These are phyloP conservation scores for Knipowitschia caucasica DNA, from an alignment of 2,797 vertebrate species.

Conservation along the genomic window DNA sequence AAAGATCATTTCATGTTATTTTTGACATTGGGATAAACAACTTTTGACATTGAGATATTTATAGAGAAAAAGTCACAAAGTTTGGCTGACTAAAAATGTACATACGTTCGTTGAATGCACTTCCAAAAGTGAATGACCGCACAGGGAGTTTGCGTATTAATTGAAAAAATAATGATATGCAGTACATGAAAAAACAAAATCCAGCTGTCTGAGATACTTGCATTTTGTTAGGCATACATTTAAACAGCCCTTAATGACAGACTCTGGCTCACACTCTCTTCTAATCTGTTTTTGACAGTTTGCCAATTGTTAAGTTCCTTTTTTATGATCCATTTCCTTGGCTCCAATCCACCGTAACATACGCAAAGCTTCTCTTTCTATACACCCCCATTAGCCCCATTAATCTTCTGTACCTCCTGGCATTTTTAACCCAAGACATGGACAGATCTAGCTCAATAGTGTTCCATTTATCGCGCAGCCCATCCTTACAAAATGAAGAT, in stretches of 20 bases:
- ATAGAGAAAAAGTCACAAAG: too few species aligned
- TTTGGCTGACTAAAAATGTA: too few species aligned
- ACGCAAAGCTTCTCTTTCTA: background rate
- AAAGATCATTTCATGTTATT: too few species aligned
- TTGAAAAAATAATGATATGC: too few species aligned
- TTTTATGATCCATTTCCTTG: background rate
- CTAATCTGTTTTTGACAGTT: background rate
- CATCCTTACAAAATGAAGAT: conserved; percentile 22
- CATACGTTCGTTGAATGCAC: too few species aligned
- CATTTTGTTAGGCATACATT: background rate
- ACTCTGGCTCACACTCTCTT: background rate
- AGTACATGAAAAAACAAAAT: too few species aligned
- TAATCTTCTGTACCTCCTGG: conserved; percentile 9
- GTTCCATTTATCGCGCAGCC: conserved; percentile 26
- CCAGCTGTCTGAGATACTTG: too few species aligned
- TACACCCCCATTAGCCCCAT: background rate
- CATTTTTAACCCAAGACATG: conserved; percentile 8
- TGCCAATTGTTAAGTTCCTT: background rate
- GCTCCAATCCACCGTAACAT: background rate
- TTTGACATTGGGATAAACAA: too few species aligned
- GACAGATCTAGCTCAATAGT: conserved; percentile 12
- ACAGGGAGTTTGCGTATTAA: too few species aligned
- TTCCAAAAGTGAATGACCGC: too few species aligned
- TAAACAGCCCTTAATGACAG: background rate
- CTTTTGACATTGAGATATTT: too few species aligned